A percentile compares a stretch with the other conserved stretches of the same genome.
Evolutionary conservation across 1,140 invertebrate species (phyloP).

Genomic region (Gonioctena quinquepunctata): DNA sequence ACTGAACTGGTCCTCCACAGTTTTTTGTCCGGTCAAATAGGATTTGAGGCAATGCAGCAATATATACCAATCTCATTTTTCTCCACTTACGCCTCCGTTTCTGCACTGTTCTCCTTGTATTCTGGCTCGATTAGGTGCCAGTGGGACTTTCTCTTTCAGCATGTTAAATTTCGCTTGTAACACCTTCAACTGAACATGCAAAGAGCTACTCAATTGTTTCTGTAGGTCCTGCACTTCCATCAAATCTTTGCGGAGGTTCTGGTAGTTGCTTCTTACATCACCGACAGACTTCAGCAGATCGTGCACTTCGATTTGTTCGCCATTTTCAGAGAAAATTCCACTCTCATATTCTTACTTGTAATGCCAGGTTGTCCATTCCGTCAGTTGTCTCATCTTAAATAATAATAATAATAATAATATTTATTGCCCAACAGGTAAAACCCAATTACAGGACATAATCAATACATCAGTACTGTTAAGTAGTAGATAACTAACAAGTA

Average conservation of each 20-base stretch:
- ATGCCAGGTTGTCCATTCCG: slow-evolving; percentile 46
- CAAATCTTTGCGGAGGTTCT: slow-evolving; percentile 51
- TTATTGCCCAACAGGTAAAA: too few relatives aligned
- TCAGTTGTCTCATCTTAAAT: slow-evolving; percentile 53
- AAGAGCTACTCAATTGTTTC: slow-evolving; percentile 50
- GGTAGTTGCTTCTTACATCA: slow-evolving; percentile 53
- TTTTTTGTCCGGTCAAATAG: slow-evolving; percentile 6
- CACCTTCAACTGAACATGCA: slow-evolving; percentile 47
- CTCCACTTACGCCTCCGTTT: neutral
- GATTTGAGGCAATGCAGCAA: neutral
- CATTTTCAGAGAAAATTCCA: slow-evolving; percentile 48
- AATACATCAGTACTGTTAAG: too few relatives aligned
- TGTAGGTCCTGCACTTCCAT: slow-evolving; percentile 52
- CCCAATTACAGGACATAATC: too few relatives aligned
- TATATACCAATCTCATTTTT: neutral
- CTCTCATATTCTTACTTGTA: slow-evolving; percentile 51
- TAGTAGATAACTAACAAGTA: too few relatives aligned
- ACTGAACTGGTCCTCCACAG: slow-evolving; percentile 10
- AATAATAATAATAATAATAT: too few relatives aligned
- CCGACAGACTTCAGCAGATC: slow-evolving; percentile 49
- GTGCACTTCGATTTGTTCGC: slow-evolving; percentile 47
- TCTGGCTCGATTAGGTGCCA: neutral
- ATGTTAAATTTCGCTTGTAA: slow-evolving; percentile 51
- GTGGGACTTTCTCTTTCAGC: slow-evolving; percentile 46
- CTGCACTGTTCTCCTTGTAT: neutral